Percentiles rank a stretch among this genome's conserved stretches.
Conservation (phyloP, 2,888 invertebrate species). For the Diaperis boleti region DNA sequence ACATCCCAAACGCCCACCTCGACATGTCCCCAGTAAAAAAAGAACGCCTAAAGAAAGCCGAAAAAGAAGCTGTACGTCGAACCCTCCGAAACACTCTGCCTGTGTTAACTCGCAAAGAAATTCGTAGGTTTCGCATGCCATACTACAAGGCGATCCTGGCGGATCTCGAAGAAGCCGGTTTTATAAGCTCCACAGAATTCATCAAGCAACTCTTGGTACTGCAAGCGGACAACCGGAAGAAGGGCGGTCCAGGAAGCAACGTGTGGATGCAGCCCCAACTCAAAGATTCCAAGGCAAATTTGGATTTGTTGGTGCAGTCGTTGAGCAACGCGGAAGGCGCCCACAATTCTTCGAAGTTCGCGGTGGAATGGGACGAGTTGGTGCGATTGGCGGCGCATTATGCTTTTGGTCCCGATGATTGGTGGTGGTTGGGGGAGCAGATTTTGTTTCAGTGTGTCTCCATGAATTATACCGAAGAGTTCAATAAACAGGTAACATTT, state of each 20-base stretch:
- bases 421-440: slow-evolving; percentile 72
- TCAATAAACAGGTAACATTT: no score
- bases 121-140: slow-evolving; percentile 63
- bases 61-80: neutral
- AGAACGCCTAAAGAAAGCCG: slow-evolving; percentile 3
- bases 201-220: slow-evolving; percentile 70
- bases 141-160: slow-evolving; percentile 69
- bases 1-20: neutral
- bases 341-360: slow-evolving; percentile 44
- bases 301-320: slow-evolving; percentile 46
- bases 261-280: slow-evolving; percentile 62
- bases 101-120: slow-evolving; percentile 57
- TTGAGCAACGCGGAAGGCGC: slow-evolving; percentile 34
- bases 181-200: slow-evolving; percentile 67
- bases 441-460: slow-evolving; percentile 67
- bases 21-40: slow-evolving; percentile 15
- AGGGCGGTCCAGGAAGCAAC: slow-evolving; percentile 69
- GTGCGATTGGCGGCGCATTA: slow-evolving; percentile 66
- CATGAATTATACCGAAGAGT: slow-evolving; percentile 66
- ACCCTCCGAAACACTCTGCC: slow-evolving; percentile 61
- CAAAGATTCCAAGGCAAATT: slow-evolving; percentile 54
- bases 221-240: slow-evolving; percentile 67
- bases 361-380: slow-evolving; percentile 61
- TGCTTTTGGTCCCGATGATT: slow-evolving; percentile 58
- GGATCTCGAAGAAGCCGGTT: slow-evolving; percentile 70